Evolutionary conservation across 2,888 invertebrate genomes (phyloP), one percentile per base, ranked within the genome.

Genomic region (Sicus ferrugineus): DNA sequence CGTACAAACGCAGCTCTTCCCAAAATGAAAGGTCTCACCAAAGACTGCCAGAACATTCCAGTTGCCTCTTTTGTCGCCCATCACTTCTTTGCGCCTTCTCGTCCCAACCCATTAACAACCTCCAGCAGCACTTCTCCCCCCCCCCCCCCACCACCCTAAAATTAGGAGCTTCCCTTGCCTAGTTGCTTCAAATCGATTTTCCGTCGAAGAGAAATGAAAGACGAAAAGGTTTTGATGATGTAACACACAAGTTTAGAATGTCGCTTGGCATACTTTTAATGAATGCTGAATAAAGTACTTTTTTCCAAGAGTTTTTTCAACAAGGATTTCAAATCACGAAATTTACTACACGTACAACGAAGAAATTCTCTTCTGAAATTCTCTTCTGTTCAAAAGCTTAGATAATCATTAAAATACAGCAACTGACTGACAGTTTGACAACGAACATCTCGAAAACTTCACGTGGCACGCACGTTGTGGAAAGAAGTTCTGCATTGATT

Each of bases 1-100:
- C n/a, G n/a, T 52, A 19, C n/a, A 7, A 66, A 59, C 52, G 46
- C n/a, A 21, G 58, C 66, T n/a, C n/a, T 68, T 67, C 64, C 70
- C 72, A 70, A 72, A 42, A 42, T 42, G 16, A 4, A 42, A 42
- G n/a, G 34, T 2, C 14, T 34, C 34, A 9, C 7, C 34, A 34
- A 34, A 34, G n/a, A n/a, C n/a, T n/a, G n/a, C 0, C n/a, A 42
- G 16, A 3, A 42, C 14, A 42, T 54, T 54, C 26, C 26, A 52
- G 52, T 21, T 52, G n/a, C 11, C 23, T 23, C 4, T 23, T 19
- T 26, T 42, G 5, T 42, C 42, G 16, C n/a, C 42, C 16, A n/a
- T 34, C 42, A n/a, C n/a, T n/a, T 42, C n/a, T 42, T 9, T 42
- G 16, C 4, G 5, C 2, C 42, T 16, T 16, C 42, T 42, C 9